phyloP scores from a whole-genome alignment of 2,113 vertebrate genomes.

The Tachycineta bicolor region DNA sequence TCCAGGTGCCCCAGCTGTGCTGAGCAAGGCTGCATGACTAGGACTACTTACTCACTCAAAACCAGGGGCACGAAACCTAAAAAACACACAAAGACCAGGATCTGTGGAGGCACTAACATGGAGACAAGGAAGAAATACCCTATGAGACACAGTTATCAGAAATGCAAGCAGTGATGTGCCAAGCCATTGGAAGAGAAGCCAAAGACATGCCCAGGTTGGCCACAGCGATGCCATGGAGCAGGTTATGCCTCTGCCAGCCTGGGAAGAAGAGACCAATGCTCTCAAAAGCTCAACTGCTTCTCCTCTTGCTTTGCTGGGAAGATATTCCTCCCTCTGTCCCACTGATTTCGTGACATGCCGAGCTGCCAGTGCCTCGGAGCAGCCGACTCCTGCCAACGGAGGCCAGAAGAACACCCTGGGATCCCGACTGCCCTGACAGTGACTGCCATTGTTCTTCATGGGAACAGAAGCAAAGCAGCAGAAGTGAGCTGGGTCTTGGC shows the following conservation, averaged over 20 bases:
- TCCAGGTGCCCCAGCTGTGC: neutral
- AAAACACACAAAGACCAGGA: neutral
- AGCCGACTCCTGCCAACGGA: neutral
- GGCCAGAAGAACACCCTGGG: neutral
- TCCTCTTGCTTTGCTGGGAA: neutral
- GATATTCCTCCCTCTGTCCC: neutral
- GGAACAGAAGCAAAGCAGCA: constrained; percentile 38
- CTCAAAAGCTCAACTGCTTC: neutral
- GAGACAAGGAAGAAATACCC: neutral
- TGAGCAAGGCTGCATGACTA: neutral
- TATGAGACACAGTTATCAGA: neutral
- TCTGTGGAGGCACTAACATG: neutral
- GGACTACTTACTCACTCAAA: neutral
- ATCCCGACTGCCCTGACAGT: constrained; percentile 11
- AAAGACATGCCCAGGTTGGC: neutral
- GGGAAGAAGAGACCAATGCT: neutral
- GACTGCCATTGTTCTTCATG: constrained; percentile 24
- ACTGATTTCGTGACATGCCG: neutral
- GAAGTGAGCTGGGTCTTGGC: neutral
- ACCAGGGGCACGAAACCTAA: neutral
- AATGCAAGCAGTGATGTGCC: neutral
- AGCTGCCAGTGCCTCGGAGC: neutral
- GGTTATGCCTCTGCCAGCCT: neutral
- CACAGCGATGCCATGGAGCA: neutral
- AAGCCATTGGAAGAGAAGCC: neutral